Evolutionary conservation across 1,140 invertebrate genomes (phyloP).

Genomic region (Drosophila nigrodunni): DNA sequence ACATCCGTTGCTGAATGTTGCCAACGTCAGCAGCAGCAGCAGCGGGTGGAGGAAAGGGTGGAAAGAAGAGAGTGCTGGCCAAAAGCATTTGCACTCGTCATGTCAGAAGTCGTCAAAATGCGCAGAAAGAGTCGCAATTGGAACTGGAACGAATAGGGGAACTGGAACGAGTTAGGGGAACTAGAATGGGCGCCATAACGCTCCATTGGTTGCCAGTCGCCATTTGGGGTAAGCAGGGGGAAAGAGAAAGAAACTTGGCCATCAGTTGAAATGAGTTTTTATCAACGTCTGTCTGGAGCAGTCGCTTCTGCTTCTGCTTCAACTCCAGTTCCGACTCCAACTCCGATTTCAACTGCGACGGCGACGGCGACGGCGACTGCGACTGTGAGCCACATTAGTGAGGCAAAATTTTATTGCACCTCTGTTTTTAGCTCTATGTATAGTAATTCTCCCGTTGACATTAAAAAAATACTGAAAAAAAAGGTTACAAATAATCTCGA

Average conservation of each 20-base stretch:
- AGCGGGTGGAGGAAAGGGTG: slow-evolving; percentile 10
- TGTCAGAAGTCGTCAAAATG: slow-evolving; percentile 79
- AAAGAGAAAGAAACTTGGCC: slow-evolving; percentile 8
- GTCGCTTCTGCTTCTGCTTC: slow-evolving; percentile 3
- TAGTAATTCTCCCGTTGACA: slow-evolving; percentile 68
- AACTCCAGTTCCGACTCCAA: slow-evolving; percentile 18
- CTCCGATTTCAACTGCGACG: slow-evolving; percentile 41
- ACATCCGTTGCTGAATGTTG: slow-evolving; percentile 6
- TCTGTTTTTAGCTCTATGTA: slow-evolving; percentile 59
- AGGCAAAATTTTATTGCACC: slow-evolving; percentile 82
- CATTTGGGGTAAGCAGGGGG: slow-evolving; percentile 10
- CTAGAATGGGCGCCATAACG: slow-evolving; percentile 42
- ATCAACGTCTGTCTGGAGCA: slow-evolving; percentile 62
- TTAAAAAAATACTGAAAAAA: slow-evolving; percentile 46
- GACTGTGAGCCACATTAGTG: slow-evolving; percentile 65
- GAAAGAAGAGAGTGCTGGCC: slow-evolving; percentile 38
- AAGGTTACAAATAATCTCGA: background rate
- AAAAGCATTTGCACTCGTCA: slow-evolving; percentile 73
- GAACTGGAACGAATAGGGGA: background rate
- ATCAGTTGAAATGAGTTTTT: slow-evolving; percentile 81
- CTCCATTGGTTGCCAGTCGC: slow-evolving; percentile 61
- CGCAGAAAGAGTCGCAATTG: slow-evolving; percentile 46
- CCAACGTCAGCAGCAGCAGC: slow-evolving; percentile 40
- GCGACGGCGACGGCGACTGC: background rate
- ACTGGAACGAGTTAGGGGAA: background rate